phyloP scores from a whole-genome alignment of 1,140 invertebrate genomes.

The Aphis craccivora region DNA sequence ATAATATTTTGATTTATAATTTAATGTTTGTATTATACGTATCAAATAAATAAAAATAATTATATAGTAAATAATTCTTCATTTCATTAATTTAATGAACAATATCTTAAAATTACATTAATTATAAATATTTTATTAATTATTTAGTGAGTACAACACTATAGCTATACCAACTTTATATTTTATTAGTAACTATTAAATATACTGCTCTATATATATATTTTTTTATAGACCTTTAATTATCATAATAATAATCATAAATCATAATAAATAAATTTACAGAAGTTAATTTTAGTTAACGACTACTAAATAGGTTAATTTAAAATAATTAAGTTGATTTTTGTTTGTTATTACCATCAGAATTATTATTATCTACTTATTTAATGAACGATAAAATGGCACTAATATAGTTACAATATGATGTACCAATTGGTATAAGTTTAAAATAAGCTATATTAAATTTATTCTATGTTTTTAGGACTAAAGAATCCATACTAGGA shows the following conservation, averaged over 20 bases:
- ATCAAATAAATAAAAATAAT: neutral
- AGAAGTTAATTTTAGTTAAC: neutral
- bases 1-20: neutral
- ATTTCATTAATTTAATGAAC: neutral
- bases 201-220: too few relatives aligned
- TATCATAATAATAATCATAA: neutral
- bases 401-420: neutral
- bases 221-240: neutral
- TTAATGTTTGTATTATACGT: neutral
- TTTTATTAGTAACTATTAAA: too few relatives aligned
- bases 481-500: neutral
- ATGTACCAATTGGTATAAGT: neutral
- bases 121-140: neutral
- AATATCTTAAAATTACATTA: neutral
- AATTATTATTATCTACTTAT: neutral
- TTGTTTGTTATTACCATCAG: neutral
- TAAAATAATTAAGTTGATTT: neutral
- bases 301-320: neutral
- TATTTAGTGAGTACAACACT: neutral
- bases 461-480: neutral
- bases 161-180: neutral
- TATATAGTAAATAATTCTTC: too few relatives aligned
- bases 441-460: neutral
- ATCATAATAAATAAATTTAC: neutral
- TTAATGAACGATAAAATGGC: neutral